Conservation (phyloP, 2,113 vertebrate species). For the Tauraco erythrolophus region DNA sequence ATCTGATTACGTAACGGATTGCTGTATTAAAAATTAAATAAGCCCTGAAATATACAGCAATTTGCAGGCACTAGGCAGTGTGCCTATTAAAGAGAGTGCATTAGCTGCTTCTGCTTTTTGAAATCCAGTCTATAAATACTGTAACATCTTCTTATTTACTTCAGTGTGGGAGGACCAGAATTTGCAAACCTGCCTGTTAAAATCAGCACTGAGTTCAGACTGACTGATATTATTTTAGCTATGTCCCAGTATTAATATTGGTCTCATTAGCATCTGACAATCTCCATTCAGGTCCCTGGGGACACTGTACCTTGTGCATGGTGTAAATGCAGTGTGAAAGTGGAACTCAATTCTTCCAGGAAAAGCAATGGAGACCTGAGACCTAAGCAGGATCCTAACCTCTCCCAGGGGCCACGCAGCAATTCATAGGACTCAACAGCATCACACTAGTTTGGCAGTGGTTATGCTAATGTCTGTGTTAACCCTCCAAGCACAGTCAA, state of each 20-base stretch:
- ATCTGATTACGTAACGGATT: slow-evolving; percentile 22
- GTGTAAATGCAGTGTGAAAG: neutral
- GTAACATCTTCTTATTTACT: slow-evolving; percentile 47
- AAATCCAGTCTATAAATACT: slow-evolving; percentile 53
- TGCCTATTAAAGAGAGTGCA: slow-evolving; percentile 55
- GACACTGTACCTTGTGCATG: neutral
- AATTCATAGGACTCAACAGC: neutral
- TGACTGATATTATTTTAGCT: neutral
- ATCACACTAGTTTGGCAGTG: neutral
- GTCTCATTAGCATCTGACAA: neutral
- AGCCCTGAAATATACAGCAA: slow-evolving; percentile 61
- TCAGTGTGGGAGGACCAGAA: neutral
- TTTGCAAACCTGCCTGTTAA: slow-evolving; percentile 24
- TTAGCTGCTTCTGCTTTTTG: slow-evolving; percentile 46
- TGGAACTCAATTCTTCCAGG: neutral
- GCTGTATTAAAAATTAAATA: slow-evolving; percentile 68
- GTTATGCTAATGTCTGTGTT: neutral
- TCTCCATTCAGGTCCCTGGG: neutral
- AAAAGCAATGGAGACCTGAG: neutral
- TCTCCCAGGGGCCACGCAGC: neutral
- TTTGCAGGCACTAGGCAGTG: slow-evolving; percentile 35
- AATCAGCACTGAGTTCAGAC: neutral
- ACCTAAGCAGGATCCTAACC: neutral
- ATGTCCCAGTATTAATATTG: neutral
- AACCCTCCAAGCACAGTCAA: neutral